phyloP scores from a whole-genome alignment of 1,140 invertebrate species.

The Sarcophaga peregrina region DNA sequence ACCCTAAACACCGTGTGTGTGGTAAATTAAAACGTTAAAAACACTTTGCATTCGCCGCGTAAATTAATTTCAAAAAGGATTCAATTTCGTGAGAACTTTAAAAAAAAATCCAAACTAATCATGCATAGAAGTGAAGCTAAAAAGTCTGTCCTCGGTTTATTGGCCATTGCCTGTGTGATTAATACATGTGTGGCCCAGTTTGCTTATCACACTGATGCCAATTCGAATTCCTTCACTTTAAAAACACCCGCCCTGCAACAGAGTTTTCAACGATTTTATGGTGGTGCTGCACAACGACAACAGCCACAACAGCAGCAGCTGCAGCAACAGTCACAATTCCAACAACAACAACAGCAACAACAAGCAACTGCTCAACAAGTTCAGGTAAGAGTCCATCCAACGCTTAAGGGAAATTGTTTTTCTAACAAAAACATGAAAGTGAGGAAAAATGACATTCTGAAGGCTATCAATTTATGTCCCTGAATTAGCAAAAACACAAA shows the following conservation, averaged over 20 bases:
- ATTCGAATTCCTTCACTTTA: slow-evolving; percentile 62
- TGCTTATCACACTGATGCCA: slow-evolving; percentile 60
- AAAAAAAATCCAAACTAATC: neutral
- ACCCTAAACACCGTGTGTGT: slow-evolving; percentile 18
- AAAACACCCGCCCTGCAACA: slow-evolving; percentile 62
- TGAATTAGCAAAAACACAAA: no score
- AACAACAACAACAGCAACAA: slow-evolving; percentile 44
- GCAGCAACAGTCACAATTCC: slow-evolving; percentile 43
- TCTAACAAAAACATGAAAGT: no score
- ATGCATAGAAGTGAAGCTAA: neutral
- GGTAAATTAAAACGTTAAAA: neutral
- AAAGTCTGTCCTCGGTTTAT: neutral
- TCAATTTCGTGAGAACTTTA: neutral
- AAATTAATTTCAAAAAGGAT: neutral
- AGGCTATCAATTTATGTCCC: no score
- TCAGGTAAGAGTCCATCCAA: slow-evolving; percentile 15
- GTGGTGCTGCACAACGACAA: slow-evolving; percentile 45
- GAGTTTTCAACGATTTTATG: slow-evolving; percentile 61
- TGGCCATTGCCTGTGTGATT: slow-evolving; percentile 45
- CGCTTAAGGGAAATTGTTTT: no score
- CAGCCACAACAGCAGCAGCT: slow-evolving; percentile 44
- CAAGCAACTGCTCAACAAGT: slow-evolving; percentile 9
- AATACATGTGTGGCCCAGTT: slow-evolving; percentile 55
- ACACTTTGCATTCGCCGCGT: neutral
- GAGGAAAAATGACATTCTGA: no score